Evolutionary conservation across 2,888 invertebrate species (phyloP).

Genomic region (Acrobasis repandana): DNA sequence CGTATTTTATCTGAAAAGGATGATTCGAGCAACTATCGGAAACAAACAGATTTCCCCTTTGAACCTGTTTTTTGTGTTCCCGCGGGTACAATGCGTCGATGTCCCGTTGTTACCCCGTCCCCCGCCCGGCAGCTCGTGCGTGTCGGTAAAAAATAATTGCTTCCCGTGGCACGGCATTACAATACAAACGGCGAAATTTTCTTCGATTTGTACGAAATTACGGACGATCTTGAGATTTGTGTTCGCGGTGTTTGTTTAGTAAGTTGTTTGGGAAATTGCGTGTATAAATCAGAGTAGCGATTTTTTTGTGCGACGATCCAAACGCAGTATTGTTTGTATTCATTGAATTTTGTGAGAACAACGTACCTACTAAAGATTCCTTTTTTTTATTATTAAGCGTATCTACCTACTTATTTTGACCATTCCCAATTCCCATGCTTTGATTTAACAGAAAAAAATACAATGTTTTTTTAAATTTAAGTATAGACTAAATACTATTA

Average conservation of each 20-base stretch:
- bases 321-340: no score
- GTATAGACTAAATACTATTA: no score
- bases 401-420: no score
- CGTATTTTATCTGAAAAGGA: not conserved
- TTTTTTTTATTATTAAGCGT: no score
- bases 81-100: slow-evolving; percentile 78
- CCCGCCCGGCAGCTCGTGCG: slow-evolving; percentile 64
- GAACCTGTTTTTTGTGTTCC: slow-evolving; percentile 65
- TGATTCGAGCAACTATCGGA: slow-evolving; percentile 21
- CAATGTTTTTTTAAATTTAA: no score
- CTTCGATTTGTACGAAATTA: slow-evolving; percentile 36
- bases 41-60: slow-evolving; percentile 57
- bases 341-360: no score
- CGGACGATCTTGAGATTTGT: slow-evolving; percentile 24
- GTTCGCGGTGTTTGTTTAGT: not conserved
- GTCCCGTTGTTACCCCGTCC: slow-evolving; percentile 44
- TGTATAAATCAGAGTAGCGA: not conserved
- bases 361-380: no score
- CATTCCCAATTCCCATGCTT: no score
- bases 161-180: slow-evolving; percentile 65
- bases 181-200: slow-evolving; percentile 53
- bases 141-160: slow-evolving; percentile 81
- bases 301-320: no score
- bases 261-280: not conserved
- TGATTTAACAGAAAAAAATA: no score